These are phyloP conservation scores for Microcebus murinus DNA, from an alignment of 2,113 vertebrate genomes.

Conservation along the genomic window DNA sequence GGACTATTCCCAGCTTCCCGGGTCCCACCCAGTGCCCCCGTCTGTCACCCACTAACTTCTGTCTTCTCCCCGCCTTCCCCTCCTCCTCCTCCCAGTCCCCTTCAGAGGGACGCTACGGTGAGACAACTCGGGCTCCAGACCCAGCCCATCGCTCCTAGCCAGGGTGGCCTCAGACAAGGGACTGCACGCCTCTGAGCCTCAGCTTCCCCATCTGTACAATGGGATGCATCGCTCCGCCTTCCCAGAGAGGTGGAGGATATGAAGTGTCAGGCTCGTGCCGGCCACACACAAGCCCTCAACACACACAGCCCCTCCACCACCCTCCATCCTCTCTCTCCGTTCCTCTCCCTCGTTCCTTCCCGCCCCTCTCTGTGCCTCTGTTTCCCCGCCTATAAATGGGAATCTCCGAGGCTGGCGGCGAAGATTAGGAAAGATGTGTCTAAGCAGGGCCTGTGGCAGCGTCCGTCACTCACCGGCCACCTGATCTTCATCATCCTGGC, in stretches of 20 bases:
- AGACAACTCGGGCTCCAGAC: neutral
- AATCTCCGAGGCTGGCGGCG: neutral
- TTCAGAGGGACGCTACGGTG: neutral
- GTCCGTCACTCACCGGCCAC: rapidly evolving
- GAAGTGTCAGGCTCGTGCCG: rapidly evolving
- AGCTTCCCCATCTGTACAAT: neutral
- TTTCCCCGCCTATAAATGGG: neutral
- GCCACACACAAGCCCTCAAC: rapidly evolving
- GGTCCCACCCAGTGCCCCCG: too few relatives aligned
- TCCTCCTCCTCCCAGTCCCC: neutral
- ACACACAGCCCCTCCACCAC: neutral
- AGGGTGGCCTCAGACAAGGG: neutral
- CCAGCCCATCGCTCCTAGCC: neutral
- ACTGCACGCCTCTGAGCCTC: neutral
- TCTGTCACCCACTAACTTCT: too few relatives aligned
- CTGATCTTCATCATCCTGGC: rapidly evolving
- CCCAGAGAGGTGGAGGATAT: rapidly evolving
- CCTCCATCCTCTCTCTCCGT: neutral
- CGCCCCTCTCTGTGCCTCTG: neutral
- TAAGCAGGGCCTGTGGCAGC: neutral
- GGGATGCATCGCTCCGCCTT: rapidly evolving
- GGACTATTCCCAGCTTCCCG: neutral
- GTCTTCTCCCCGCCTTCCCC: neutral
- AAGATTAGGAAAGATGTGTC: neutral
- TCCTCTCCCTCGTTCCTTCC: neutral